Evolutionary conservation across 92 coral and sea anemone species (phyloP).

Genomic region (Porites rus): DNA sequence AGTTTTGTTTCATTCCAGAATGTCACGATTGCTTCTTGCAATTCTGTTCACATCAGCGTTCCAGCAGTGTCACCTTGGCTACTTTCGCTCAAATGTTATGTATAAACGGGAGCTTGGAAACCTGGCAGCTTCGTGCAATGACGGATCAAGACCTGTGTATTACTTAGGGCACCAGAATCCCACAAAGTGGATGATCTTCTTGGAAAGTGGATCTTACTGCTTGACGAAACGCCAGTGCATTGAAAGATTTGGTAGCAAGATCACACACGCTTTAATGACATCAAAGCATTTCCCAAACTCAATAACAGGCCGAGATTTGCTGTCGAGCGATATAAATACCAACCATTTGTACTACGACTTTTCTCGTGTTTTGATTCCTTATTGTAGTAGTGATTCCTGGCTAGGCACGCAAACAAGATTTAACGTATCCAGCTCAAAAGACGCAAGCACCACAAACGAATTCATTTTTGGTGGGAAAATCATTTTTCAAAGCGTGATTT

Average conservation of each 20-base stretch:
- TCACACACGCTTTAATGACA: constrained; percentile 58
- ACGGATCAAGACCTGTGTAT: constrained; percentile 52
- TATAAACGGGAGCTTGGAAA: constrained; percentile 8
- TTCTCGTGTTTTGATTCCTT: constrained; percentile 67
- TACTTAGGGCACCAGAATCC: constrained; percentile 36
- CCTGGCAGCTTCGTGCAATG: constrained; percentile 66
- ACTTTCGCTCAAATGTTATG: constrained; percentile 2
- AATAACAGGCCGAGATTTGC: constrained; percentile 54
- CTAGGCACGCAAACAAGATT: constrained; percentile 47
- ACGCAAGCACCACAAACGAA: constrained; percentile 1
- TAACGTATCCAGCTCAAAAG: not conserved
- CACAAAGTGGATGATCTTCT: constrained; percentile 60
- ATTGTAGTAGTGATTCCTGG: constrained; percentile 74
- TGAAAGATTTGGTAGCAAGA: constrained; percentile 46
- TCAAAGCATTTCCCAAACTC: constrained; percentile 55
- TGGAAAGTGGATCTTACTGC: constrained; percentile 71
- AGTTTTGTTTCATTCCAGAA: not conserved
- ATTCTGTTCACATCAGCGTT: not conserved
- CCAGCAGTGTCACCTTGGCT: not conserved
- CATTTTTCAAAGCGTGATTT: constrained; percentile 64
- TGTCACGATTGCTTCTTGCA: not conserved
- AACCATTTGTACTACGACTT: constrained; percentile 45
- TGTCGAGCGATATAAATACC: constrained; percentile 33
- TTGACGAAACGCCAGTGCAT: constrained; percentile 53
- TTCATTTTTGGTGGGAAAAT: constrained; percentile 67